Evolutionary conservation across 2,797 vertebrate genomes (phyloP).

Genomic region (Coluber constrictor): DNA sequence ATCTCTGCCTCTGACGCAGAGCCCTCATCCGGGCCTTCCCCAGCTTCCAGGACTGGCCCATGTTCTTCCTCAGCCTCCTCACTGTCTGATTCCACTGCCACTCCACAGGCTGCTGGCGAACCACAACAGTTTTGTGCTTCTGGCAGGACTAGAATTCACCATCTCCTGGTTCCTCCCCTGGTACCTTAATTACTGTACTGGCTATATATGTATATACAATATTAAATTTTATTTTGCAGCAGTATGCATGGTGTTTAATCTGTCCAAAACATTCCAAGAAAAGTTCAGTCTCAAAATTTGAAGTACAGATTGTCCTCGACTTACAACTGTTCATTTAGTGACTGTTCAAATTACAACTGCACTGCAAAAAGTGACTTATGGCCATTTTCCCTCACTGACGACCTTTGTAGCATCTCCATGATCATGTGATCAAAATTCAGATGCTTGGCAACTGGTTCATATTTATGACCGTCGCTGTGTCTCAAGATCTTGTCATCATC

Average conservation of each 20-base stretch:
- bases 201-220: neutral
- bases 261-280: neutral
- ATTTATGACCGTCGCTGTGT: neutral
- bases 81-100: no score
- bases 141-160: neutral
- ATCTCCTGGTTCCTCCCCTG: neutral
- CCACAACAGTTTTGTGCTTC: neutral
- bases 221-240: neutral
- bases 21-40: no score
- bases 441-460: neutral
- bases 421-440: neutral
- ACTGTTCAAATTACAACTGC: neutral
- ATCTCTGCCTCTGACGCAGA: no score
- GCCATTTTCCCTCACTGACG: neutral
- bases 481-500: neutral
- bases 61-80: no score
- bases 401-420: neutral
- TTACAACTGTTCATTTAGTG: neutral
- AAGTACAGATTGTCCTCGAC: neutral
- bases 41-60: no score
- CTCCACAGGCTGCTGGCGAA: no score
- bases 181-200: neutral
- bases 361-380: neutral
- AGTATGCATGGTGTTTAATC: neutral
- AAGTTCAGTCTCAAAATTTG: neutral